These are phyloP conservation scores for Baronia brevicornis DNA, from an alignment of 2,888 invertebrate genomes.

Conservation along the genomic window DNA sequence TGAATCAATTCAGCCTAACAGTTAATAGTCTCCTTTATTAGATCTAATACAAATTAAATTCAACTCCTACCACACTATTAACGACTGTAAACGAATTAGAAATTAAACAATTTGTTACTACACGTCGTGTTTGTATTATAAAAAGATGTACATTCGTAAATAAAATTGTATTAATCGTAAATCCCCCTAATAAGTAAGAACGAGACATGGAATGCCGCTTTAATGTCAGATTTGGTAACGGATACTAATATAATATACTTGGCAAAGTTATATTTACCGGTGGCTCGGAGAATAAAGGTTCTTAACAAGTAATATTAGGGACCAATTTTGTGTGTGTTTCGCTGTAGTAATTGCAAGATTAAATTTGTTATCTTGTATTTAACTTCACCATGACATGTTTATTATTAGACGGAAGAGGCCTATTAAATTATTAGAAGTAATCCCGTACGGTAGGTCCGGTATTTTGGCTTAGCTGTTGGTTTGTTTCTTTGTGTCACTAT, in stretches of 20 bases:
- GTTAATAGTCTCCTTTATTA: too few relatives aligned
- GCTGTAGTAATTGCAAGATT: slow-evolving; percentile 20
- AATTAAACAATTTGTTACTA: slow-evolving; percentile 65
- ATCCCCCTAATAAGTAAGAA: slow-evolving; percentile 61
- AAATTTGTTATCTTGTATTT: slow-evolving; percentile 49
- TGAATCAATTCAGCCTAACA: too few relatives aligned
- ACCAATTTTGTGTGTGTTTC: slow-evolving; percentile 18
- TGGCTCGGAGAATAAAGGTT: slow-evolving; percentile 11
- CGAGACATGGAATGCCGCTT: slow-evolving; percentile 52
- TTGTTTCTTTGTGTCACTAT: slow-evolving; percentile 36
- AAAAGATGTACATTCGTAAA: slow-evolving; percentile 48
- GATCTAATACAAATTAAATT: slow-evolving; percentile 50
- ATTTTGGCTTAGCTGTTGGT: slow-evolving; percentile 55
- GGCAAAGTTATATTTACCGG: slow-evolving; percentile 25
- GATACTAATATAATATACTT: slow-evolving; percentile 52
- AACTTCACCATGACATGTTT: slow-evolving; percentile 67
- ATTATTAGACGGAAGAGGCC: slow-evolving; percentile 66
- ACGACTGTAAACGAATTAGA: slow-evolving; percentile 59
- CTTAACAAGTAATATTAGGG: slow-evolving; percentile 24
- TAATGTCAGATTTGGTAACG: slow-evolving; percentile 65
- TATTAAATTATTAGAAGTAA: slow-evolving; percentile 71
- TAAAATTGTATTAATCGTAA: slow-evolving; percentile 59
- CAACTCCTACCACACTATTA: slow-evolving; percentile 51
- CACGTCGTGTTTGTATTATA: slow-evolving; percentile 62
- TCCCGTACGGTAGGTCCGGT: slow-evolving; percentile 54